These are phyloP conservation scores for Caenorhabditis parvicauda DNA, from an alignment of 2,888 invertebrate genomes.

Conservation along the genomic window DNA sequence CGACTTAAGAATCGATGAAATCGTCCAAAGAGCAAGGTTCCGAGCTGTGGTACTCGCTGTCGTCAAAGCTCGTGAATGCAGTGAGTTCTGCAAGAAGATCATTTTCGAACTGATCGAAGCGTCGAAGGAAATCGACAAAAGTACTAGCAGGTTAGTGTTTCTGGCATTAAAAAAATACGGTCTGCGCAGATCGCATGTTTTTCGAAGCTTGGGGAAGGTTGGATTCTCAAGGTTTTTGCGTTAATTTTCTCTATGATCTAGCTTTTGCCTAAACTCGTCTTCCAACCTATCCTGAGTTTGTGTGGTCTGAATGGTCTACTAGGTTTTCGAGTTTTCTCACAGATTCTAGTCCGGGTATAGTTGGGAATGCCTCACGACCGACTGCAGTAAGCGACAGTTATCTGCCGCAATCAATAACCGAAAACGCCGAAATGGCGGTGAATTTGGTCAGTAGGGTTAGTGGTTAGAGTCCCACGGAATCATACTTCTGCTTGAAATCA, in stretches of 20 bases:
- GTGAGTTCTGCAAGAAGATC: conserved; percentile 8
- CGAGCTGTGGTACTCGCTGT: conserved; percentile 16
- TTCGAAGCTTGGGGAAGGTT: too few species aligned
- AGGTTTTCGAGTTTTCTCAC: too few species aligned
- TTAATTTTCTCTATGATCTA: too few species aligned
- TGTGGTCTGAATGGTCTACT: too few species aligned
- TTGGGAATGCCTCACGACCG: too few species aligned
- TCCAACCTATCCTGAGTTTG: too few species aligned
- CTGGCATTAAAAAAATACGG: not conserved
- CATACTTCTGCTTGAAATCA: not conserved
- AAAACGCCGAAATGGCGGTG: not conserved
- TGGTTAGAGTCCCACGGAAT: too few species aligned
- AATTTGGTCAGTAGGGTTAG: too few species aligned
- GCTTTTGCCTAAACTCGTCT: too few species aligned
- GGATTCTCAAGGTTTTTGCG: too few species aligned
- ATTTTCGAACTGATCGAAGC: conserved; percentile 16
- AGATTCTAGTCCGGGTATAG: too few species aligned
- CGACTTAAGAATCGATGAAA: conserved; percentile 31
- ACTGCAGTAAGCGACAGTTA: too few species aligned
- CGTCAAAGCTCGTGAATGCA: conserved; percentile 4
- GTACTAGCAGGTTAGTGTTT: conserved; percentile 17
- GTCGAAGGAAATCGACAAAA: conserved; percentile 25
- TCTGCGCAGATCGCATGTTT: not conserved
- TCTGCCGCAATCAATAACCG: not conserved
- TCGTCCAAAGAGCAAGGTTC: conserved; percentile 30